Base-by-base conservation (phyloP, 2,888 invertebrate species). In the Tipula confusa region DNA sequence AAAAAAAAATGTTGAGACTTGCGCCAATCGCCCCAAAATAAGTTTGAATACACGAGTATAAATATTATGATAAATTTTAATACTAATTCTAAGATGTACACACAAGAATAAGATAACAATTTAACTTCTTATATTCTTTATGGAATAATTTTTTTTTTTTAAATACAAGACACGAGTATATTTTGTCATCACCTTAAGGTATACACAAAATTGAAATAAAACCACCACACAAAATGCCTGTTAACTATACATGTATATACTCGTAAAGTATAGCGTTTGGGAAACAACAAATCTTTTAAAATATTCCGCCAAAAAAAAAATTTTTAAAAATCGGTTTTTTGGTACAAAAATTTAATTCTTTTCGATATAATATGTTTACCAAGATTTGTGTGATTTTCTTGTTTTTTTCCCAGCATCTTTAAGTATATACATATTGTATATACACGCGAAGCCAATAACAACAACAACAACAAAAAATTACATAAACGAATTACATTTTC, bases 301-400 rank as follows among this genome's bases (percentile, higher is more conserved):
- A 64, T 64, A 64, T 64, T 64, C 64, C 64, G 64, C 64, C 64
- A 64, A 64, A 38, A 43, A 36, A 9, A 36, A 36, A 36, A 36
- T 5, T 6, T 7, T 33, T n/a, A n/a, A n/a, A n/a, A 33, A 9
- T 33, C 11, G 33, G 33, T 64, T 64, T n/a, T 64, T 64, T 64
- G 64, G 64, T 24, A 18, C 9, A 64, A 64, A 64, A 64, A 64
- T 64, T 64, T 64, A 64, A 64, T 64, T 64, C 64, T 64, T 24
- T 64, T 64, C 7, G 24, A 24, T 43, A 43, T 15, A 38, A 18
- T 48, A 24, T 24, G 9, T 64, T 64, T 64, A 64, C 64, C 7
- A 64, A 64, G 64, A 64, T 64, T 64, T 64, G 64, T 64, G 64
- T 64, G 64, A 64, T 64, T 64, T 64, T 64, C 64, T 64, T 64